Evolutionary conservation across 2,797 vertebrate genomes (phyloP).

Genomic region (Ispidina picta): DNA sequence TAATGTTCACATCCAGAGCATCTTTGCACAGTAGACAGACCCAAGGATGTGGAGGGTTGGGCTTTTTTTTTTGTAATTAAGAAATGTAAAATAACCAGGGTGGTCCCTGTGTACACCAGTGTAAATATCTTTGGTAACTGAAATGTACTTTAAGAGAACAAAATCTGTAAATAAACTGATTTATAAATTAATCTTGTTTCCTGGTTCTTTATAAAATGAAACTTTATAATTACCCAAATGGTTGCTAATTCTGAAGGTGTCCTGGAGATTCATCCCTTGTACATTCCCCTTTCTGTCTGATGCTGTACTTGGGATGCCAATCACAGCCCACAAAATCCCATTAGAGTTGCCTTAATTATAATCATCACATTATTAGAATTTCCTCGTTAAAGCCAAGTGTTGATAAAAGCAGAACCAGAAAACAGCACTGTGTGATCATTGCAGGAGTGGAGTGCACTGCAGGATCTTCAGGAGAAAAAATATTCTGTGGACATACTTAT

Average conservation of each 20-base stretch:
- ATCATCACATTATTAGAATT: not conserved
- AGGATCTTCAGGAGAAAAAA: not conserved
- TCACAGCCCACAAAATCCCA: slow-evolving; percentile 45
- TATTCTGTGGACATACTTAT: not conserved
- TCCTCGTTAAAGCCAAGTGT: not conserved
- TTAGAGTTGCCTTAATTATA: slow-evolving; percentile 53
- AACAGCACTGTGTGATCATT: not conserved
- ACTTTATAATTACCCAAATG: slow-evolving; percentile 4
- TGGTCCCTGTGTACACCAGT: slow-evolving; percentile 86
- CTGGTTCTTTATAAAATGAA: not conserved
- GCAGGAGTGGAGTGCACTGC: not conserved
- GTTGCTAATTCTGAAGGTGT: slow-evolving; percentile 16
- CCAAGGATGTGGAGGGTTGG: slow-evolving; percentile 62
- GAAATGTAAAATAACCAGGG: slow-evolving; percentile 87
- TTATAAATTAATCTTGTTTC: slow-evolving; percentile 82
- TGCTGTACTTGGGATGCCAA: slow-evolving; percentile 39
- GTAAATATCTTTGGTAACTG: slow-evolving; percentile 93
- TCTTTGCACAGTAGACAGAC: slow-evolving; percentile 73
- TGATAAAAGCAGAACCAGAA: not conserved
- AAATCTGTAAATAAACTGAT: slow-evolving; percentile 98
- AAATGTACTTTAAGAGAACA: slow-evolving; percentile 90
- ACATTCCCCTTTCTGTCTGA: not conserved
- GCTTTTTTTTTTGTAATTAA: slow-evolving; percentile 79
- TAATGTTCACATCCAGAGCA: slow-evolving; percentile 72
- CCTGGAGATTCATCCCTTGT: not conserved